Evolutionary conservation across 2,797 vertebrate genomes (phyloP).

Genomic region (Myoxocephalus aenaeus): DNA sequence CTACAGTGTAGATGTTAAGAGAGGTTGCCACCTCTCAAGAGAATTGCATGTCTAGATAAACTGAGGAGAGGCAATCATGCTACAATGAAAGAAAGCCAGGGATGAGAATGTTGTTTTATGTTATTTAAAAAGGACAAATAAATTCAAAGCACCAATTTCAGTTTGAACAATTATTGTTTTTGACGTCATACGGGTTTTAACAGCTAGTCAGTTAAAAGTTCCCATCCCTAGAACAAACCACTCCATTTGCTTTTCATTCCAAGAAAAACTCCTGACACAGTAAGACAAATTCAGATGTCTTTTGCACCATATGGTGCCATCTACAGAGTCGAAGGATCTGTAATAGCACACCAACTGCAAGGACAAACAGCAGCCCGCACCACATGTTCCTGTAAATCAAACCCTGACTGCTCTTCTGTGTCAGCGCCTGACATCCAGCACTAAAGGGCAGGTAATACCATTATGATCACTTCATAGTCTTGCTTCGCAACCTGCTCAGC

Average conservation of each 20-base stretch:
- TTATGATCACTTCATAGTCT: constrained; percentile 59
- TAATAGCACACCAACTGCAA: constrained; percentile 78
- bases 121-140: constrained; percentile 18
- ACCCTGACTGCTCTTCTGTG: constrained; percentile 52
- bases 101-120: not conserved
- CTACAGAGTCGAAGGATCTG: constrained; percentile 54
- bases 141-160: constrained; percentile 25
- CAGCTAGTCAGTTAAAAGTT: not conserved
- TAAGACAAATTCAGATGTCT: constrained; percentile 62
- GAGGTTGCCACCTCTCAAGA: constrained; percentile 28
- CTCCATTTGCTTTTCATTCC: constrained; percentile 30
- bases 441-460: constrained; percentile 64
- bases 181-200: constrained; percentile 5
- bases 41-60: constrained; percentile 25
- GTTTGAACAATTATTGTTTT: constrained; percentile 24
- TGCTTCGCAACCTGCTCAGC: constrained; percentile 18
- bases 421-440: constrained; percentile 58
- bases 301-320: constrained; percentile 75
- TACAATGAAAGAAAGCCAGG: constrained; percentile 2
- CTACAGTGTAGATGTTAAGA: constrained; percentile 53
- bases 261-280: constrained; percentile 51
- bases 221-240: constrained; percentile 24
- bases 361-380: constrained; percentile 71
- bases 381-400: constrained; percentile 82
- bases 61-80: constrained; percentile 1